phyloP scores from a whole-genome alignment of 2,888 invertebrate genomes.

The Pheosia gnoma region DNA sequence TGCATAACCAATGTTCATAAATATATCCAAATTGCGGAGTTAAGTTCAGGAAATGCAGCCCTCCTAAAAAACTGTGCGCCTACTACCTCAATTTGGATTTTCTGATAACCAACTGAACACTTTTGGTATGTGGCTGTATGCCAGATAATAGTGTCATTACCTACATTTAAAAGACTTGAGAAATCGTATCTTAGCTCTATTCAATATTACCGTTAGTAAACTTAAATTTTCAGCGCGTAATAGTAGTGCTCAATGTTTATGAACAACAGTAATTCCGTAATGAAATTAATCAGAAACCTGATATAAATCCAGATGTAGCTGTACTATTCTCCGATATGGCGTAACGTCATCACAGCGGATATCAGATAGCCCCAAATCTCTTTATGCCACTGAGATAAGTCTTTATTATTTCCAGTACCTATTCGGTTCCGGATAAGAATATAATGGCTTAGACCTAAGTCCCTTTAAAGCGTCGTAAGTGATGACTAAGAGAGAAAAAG shows the following conservation, averaged over 20 bases:
- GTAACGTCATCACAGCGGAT: constrained; percentile 5
- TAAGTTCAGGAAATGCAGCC: too few relatives aligned
- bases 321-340: background rate
- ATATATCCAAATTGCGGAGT: too few relatives aligned
- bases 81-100: too few relatives aligned
- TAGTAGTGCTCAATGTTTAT: too few relatives aligned
- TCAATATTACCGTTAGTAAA: too few relatives aligned
- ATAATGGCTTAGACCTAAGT: background rate
- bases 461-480: background rate
- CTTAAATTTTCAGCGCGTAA: too few relatives aligned
- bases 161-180: too few relatives aligned
- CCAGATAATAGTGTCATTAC: too few relatives aligned
- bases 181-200: background rate
- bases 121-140: too few relatives aligned
- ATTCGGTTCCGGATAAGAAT: background rate
- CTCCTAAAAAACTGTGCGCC: too few relatives aligned
- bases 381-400: constrained; percentile 1
- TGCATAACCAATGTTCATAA: too few relatives aligned
- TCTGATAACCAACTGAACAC: too few relatives aligned
- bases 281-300: background rate
- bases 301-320: constrained; percentile 1
- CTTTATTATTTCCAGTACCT: constrained; percentile 5
- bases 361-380: constrained; percentile 4
- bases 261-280: background rate
- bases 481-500: background rate